A percentile compares a stretch with the other conserved stretches of the same genome.
These are phyloP conservation scores for Strigops habroptila DNA, from an alignment of 2,113 vertebrate genomes.

Conservation along the genomic window DNA sequence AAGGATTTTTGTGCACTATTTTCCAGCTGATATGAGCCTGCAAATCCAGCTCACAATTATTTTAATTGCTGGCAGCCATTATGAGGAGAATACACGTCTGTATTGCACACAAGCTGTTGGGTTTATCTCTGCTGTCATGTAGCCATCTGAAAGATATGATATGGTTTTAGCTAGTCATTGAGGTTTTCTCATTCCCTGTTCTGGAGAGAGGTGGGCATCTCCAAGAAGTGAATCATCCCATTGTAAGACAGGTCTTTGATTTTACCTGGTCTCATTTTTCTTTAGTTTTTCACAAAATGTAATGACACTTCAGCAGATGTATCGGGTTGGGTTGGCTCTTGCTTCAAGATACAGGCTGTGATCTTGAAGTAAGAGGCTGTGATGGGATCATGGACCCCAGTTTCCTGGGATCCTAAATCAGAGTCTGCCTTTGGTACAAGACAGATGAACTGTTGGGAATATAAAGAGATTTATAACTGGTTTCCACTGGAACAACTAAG, in stretches of 20 bases:
- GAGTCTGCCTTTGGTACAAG: background rate
- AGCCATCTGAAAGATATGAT: background rate
- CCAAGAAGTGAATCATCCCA: background rate
- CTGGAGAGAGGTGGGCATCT: background rate
- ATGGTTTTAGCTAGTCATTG: background rate
- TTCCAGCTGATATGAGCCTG: background rate
- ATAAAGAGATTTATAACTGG: background rate
- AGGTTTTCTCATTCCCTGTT: background rate
- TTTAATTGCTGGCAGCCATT: background rate
- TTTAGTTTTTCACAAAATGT: background rate
- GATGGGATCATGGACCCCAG: background rate
- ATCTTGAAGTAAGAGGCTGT: background rate
- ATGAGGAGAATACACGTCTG: background rate
- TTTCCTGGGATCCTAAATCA: background rate
- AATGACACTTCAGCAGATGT: background rate
- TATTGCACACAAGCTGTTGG: background rate
- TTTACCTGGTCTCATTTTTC: background rate
- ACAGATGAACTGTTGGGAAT: background rate
- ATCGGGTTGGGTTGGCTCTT: accelerated
- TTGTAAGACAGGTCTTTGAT: background rate
- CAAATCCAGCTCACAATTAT: background rate
- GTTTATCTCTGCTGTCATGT: background rate
- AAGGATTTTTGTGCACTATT: background rate
- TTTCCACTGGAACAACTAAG: background rate
- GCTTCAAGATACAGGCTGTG: background rate